Conservation (phyloP, 2,888 invertebrate species). For the Acrobasis suavella region DNA sequence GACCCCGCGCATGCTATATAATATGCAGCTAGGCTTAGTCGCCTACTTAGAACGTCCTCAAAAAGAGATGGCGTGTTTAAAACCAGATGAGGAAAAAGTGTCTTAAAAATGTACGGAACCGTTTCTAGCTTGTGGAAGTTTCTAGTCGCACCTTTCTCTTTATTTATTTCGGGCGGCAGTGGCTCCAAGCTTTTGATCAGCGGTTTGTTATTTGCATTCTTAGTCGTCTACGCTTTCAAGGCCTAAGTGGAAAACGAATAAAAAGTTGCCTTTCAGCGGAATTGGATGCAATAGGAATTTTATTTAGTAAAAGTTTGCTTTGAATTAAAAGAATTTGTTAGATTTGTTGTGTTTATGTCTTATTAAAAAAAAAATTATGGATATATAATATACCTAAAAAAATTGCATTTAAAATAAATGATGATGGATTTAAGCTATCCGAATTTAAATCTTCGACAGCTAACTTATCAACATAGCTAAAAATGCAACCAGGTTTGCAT, state of each 20-base stretch:
- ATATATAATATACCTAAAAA: no score
- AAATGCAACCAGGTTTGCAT: not conserved
- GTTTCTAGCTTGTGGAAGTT: not conserved
- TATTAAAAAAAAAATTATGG: no score
- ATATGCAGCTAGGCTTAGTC: no score
- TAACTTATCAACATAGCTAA: no score
- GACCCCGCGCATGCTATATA: no score
- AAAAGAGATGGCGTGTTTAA: not conserved
- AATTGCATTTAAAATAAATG: no score
- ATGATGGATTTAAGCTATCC: no score
- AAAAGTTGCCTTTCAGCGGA: slow-evolving; percentile 15
- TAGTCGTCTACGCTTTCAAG: slow-evolving; percentile 12
- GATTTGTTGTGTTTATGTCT: no score
- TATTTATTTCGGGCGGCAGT: slow-evolving; percentile 16
- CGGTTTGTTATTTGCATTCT: slow-evolving; percentile 25
- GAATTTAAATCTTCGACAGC: no score
- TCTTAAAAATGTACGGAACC: slow-evolving; percentile 4
- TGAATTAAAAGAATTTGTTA: no score
- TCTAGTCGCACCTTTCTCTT: slow-evolving; percentile 1
- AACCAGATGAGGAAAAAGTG: not conserved
- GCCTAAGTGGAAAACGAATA: slow-evolving; percentile 11
- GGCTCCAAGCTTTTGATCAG: slow-evolving; percentile 21
- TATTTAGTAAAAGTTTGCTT: no score
- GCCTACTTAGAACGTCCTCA: not conserved
- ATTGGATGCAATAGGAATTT: not conserved